Evolutionary conservation across 1,140 invertebrate genomes (phyloP).

Genomic region (Agrilus planipennis): DNA sequence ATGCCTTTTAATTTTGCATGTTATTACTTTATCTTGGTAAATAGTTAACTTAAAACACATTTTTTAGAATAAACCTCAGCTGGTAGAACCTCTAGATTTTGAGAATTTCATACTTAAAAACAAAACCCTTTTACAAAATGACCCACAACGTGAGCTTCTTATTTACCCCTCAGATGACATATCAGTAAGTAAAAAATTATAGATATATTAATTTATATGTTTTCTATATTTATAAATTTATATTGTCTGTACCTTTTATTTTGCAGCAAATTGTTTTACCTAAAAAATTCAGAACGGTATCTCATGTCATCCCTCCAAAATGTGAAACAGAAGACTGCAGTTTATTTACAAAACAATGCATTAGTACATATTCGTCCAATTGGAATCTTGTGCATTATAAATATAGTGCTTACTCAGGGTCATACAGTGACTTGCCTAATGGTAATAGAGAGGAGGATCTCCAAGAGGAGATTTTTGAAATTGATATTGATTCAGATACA

Average conservation of each 20-base stretch:
- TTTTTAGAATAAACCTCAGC: constrained; percentile 61
- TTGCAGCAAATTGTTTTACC: constrained; percentile 67
- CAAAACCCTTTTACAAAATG: constrained; percentile 84
- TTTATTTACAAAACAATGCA: constrained; percentile 73
- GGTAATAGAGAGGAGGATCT: constrained; percentile 49
- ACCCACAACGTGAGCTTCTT: constrained; percentile 78
- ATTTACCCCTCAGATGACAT: constrained; percentile 87
- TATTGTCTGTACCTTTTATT: neutral
- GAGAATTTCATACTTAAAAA: constrained; percentile 82
- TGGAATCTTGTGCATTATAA: constrained; percentile 85
- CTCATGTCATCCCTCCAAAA: constrained; percentile 51
- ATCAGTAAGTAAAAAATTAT: constrained; percentile 51
- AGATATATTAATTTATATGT: constrained; percentile 5
- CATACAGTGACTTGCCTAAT: constrained; percentile 72
- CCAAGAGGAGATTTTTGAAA: constrained; percentile 74
- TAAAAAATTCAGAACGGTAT: constrained; percentile 62
- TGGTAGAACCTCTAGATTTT: constrained; percentile 80
- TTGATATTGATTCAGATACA: constrained; percentile 74
- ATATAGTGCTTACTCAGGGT: constrained; percentile 72
- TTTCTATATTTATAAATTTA: neutral
- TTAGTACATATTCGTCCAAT: constrained; percentile 73
- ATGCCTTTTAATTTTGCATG: no score
- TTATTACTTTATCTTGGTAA: neutral
- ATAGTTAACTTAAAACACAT: neutral
- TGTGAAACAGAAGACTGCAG: constrained; percentile 42